Base-by-base conservation (phyloP, 2,113 vertebrate genomes). In the Nycticebus coucang region DNA sequence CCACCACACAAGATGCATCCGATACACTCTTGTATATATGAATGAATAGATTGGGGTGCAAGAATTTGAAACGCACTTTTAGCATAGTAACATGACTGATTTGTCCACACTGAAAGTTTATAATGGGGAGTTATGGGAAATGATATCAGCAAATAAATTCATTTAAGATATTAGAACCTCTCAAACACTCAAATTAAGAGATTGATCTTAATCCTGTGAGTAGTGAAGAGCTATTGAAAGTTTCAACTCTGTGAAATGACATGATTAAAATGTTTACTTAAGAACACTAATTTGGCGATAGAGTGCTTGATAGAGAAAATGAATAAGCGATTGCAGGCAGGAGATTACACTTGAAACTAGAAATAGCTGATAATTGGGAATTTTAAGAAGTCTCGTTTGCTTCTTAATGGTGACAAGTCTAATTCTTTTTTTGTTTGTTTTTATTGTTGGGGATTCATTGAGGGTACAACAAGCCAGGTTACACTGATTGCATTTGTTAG, bases 121-220 rank as follows among this genome's bases (percentile, higher is more conserved):
- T 78, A 62, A 62, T 37, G 45, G 59, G 5, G 21, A 64, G 53
- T 59, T 91, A 7, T n/a, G 12, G 55, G 26, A 93, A 93, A 30
- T 64, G 50, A 95, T 62, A n/a, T 59, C n/a, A 85, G 12, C 30
- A 88, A 85, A 81, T 79, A 71, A 69, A 13, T 89, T 85, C 19
- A 68, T 89, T 90, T 14, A n/a, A 68, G 24, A 91, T 93, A 91
- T 82, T 68, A 92, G 83, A 94, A 68, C 45, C 60, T 85, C 24
- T 69, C 72, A 3, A 89, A 59, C 17, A 92, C 4, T 87, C 30
- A 57, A 83, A 82, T 78, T 89, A 85, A 88, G 37, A 90, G 26
- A 95, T 59, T 50, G 71, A 75, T 62, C 55, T 93, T 92, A 89
- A 95, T 60, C 64, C 57, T 59, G 22, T 82, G 78, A 90, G 33